These are phyloP conservation scores for Helostoma temminkii DNA, from an alignment of 2,797 vertebrate species.

Conservation along the genomic window DNA sequence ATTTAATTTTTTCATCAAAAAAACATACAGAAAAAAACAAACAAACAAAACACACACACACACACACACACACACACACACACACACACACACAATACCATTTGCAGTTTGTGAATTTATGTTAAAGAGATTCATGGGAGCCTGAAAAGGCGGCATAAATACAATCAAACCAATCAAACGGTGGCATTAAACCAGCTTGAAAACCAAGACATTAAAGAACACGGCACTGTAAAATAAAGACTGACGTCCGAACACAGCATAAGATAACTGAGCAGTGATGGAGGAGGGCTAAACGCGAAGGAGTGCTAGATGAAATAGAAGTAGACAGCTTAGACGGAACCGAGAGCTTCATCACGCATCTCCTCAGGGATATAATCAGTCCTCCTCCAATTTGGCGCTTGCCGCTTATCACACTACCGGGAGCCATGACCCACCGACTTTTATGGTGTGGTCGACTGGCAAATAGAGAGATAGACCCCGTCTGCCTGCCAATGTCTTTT, in stretches of 20 bases:
- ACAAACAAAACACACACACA: too few relatives aligned
- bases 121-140: neutral
- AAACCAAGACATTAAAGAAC: neutral
- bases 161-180: constrained; percentile 1
- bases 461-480: constrained; percentile 64
- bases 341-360: constrained; percentile 62
- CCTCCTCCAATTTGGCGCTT: constrained; percentile 75
- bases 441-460: constrained; percentile 75
- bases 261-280: constrained; percentile 40
- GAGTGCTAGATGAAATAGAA: constrained; percentile 42
- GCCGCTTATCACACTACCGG: constrained; percentile 72
- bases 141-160: neutral
- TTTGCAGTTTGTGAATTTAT: neutral
- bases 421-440: constrained; percentile 75
- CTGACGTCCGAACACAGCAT: constrained; percentile 5
- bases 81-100: too few relatives aligned
- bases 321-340: constrained; percentile 47
- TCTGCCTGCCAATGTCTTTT: constrained; percentile 76
- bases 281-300: constrained; percentile 44
- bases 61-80: too few relatives aligned
- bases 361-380: constrained; percentile 76
- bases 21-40: too few relatives aligned
- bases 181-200: neutral
- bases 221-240: neutral
- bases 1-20: neutral